Conservation (phyloP, 2,888 invertebrate genomes). For the Volucella zonaria region DNA sequence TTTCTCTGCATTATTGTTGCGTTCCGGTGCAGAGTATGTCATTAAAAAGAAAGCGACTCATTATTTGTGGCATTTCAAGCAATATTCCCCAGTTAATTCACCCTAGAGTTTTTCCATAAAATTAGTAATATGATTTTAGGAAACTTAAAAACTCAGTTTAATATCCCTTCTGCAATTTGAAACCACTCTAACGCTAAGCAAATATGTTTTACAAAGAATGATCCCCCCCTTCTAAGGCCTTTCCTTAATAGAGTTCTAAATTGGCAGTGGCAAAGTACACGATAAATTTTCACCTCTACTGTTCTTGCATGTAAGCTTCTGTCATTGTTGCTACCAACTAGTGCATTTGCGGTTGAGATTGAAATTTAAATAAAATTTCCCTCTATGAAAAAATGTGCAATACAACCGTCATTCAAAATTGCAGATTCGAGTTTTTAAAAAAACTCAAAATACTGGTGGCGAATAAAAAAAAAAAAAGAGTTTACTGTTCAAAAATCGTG, state of each 20-base stretch:
- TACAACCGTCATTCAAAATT: constrained; percentile 36
- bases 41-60: no score
- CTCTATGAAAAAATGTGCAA: background rate
- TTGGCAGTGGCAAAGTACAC: background rate
- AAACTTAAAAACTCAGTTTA: no score
- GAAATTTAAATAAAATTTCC: constrained; percentile 42
- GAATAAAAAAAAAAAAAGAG: constrained; percentile 9
- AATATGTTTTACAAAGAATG: no score
- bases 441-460: background rate
- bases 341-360: constrained; percentile 35
- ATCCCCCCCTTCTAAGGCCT: accelerated
- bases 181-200: no score
- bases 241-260: background rate
- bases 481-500: constrained; percentile 60
- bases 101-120: no score
- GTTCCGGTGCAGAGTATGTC: no score
- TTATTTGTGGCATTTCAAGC: no score
- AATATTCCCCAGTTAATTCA: no score
- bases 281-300: background rate
- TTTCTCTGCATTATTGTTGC: no score
- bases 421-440: background rate
- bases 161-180: no score
- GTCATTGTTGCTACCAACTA: background rate
- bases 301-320: background rate
- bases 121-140: no score